Base-by-base conservation (phyloP, 1,140 invertebrate species). In the Drosophila melanica region DNA sequence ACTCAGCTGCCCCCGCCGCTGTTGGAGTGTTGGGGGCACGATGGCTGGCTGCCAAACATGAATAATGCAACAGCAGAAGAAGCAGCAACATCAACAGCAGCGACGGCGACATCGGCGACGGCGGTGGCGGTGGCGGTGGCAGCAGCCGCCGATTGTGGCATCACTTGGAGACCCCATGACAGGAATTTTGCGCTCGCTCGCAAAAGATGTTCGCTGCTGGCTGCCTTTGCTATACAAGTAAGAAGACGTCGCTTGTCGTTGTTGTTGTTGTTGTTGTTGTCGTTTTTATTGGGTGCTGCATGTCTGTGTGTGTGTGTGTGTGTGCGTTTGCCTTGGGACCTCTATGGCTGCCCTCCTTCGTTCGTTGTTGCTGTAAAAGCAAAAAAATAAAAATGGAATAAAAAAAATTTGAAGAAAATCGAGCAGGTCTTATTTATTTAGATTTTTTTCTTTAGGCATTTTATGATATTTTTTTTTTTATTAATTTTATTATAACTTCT, bases 391-490 rank as follows among this genome's bases (percentile, higher is more conserved):
- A 53, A 14, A 53, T 16, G 14, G 18, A 30, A 33, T 33, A 51
- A 8, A 60, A 59, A 72, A 77, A 75, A 55, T 73, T 85, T 84
- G 69, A 79, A 87, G 79, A 87, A 87, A 79, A 81, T 87, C 75
- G 71, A 81, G 81, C 82, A 87, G 78, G 65, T 81, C 72, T 87
- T 87, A 81, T 81, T 81, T 87, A 87, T 87, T 87, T 85, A 63
- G 59, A 72, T 76, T 81, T 86, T 79, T 75, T 78, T 75, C 42
- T 57, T 54, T 55, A 16, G 47, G 63, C 66, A 44, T 55, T 65
- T 60, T 75, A 70, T 75, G 67, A 70, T 71, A 65, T 73, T 50
- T 67, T 45, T 53, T 44, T 50, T 58, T 58, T 68, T 58, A 48
- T 68, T 53, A 39, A 48, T 66, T 68, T 77, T 65, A 58, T 74